Conservation (phyloP, 2,797 vertebrate species). For the Crenichthys baileyi region DNA sequence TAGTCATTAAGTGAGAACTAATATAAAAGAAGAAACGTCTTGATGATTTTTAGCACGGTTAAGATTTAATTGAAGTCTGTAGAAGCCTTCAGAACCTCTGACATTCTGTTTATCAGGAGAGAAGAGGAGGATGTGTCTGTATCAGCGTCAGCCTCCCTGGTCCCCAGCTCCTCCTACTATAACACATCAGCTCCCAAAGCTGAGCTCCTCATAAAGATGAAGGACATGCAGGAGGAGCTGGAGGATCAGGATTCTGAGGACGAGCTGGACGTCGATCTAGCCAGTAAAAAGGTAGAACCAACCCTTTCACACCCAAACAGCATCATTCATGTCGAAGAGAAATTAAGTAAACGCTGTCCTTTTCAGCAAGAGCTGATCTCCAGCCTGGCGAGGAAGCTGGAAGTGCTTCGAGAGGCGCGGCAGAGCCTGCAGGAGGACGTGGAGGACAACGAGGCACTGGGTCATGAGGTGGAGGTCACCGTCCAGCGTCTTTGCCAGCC, state of each 20-base stretch:
- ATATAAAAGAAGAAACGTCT: neutral
- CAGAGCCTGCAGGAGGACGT: conserved; percentile 91
- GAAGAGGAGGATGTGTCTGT: conserved; percentile 74
- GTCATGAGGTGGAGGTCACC: conserved; percentile 88
- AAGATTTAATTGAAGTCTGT: neutral
- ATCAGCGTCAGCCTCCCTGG: conserved; percentile 78
- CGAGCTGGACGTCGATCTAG: conserved; percentile 88
- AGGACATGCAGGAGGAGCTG: conserved; percentile 88
- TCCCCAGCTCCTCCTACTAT: conserved; percentile 94
- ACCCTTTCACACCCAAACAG: neutral
- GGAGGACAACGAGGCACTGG: conserved; percentile 89
- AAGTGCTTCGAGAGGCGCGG: conserved; percentile 88
- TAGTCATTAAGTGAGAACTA: neutral
- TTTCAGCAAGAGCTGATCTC: conserved; percentile 91
- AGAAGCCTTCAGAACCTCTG: neutral
- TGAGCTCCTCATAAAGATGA: conserved; percentile 96
- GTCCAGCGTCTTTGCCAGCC: conserved; percentile 89
- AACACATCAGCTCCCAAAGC: conserved; percentile 95
- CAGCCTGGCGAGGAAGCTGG: conserved; percentile 91
- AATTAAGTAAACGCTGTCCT: neutral
- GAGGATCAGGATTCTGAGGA: conserved; percentile 86
- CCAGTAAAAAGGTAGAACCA: conserved; percentile 88
- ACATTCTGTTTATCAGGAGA: conserved; percentile 73
- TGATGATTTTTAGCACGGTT: no score
- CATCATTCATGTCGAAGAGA: no score